A percentile compares a stretch with the other conserved stretches of the same genome.
phyloP scores from a whole-genome alignment of 2,888 invertebrate genomes.

The Hylaea fasciaria region DNA sequence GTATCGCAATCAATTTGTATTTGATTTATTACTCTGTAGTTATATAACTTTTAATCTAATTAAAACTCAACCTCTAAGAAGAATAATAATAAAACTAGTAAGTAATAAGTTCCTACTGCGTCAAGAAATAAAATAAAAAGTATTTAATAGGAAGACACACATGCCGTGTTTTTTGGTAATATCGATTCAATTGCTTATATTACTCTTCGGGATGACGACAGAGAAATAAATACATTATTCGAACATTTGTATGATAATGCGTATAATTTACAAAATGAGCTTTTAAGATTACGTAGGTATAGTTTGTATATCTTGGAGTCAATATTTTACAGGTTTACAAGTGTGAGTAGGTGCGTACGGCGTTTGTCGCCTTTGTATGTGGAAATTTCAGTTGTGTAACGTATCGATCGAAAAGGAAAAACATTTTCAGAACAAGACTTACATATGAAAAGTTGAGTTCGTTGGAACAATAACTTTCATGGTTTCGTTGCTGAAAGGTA shows the following conservation, averaged over 20 bases:
- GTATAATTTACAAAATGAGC: conserved; percentile 31
- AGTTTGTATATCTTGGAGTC: conserved; percentile 23
- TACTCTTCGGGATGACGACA: conserved; percentile 31
- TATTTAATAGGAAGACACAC: conserved; percentile 22
- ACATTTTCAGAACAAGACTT: conserved; percentile 17
- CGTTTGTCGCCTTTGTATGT: not conserved
- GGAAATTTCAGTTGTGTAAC: conserved; percentile 1
- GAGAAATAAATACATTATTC: conserved; percentile 40
- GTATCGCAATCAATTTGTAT: too few relatives aligned
- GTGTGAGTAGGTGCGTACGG: conserved; percentile 5
- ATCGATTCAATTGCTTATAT: conserved; percentile 33
- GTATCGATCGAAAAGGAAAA: conserved; percentile 5
- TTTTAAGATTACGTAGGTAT: conserved; percentile 22
- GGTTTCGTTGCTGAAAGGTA: conserved; percentile 17
- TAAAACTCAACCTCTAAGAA: conserved; percentile 7
- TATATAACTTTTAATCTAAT: not conserved
- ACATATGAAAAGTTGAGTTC: conserved; percentile 24
- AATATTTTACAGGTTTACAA: conserved; percentile 14
- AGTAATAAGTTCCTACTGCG: conserved; percentile 15
- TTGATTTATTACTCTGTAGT: too few relatives aligned
- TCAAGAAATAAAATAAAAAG: conserved; percentile 5
- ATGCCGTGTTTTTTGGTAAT: conserved; percentile 21
- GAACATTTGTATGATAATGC: conserved; percentile 39
- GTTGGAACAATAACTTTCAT: conserved; percentile 9
- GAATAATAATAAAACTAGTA: conserved; percentile 11